These are phyloP conservation scores for Plotosus lineatus DNA, from an alignment of 2,113 vertebrate genomes.

Conservation along the genomic window DNA sequence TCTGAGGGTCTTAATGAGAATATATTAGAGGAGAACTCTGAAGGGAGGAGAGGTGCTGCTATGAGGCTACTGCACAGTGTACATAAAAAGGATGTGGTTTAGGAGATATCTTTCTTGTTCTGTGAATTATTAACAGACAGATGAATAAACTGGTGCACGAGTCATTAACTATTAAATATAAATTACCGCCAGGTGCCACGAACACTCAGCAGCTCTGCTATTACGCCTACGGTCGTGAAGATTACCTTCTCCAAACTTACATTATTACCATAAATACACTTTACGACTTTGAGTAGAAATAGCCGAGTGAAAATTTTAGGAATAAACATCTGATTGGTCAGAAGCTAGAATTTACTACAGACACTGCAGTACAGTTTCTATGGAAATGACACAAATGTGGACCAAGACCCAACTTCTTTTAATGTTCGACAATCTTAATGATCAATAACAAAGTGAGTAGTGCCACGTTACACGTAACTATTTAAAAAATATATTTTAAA, in stretches of 20 bases:
- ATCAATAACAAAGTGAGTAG: too few relatives aligned
- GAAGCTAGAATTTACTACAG: not conserved
- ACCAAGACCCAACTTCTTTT: too few relatives aligned
- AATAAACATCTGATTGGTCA: not conserved
- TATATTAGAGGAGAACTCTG: too few relatives aligned
- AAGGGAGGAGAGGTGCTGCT: too few relatives aligned
- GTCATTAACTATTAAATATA: not conserved
- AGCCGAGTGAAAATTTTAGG: not conserved
- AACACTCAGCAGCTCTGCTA: not conserved
- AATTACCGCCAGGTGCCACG: not conserved
- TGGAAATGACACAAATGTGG: too few relatives aligned
- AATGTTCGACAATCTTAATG: too few relatives aligned
- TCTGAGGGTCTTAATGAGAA: too few relatives aligned
- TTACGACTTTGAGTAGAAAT: not conserved
- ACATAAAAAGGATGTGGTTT: not conserved
- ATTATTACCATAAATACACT: not conserved
- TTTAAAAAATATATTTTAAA: too few relatives aligned
- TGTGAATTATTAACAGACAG: conserved; percentile 17
- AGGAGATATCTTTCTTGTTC: not conserved
- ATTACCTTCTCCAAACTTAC: not conserved
- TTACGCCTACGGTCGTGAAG: too few relatives aligned
- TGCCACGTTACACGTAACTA: too few relatives aligned
- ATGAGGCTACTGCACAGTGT: not conserved
- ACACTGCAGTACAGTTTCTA: too few relatives aligned
- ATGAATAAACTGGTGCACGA: not conserved